Conservation (phyloP, 2,113 vertebrate genomes). For the Nycticryphes semicollaris region DNA sequence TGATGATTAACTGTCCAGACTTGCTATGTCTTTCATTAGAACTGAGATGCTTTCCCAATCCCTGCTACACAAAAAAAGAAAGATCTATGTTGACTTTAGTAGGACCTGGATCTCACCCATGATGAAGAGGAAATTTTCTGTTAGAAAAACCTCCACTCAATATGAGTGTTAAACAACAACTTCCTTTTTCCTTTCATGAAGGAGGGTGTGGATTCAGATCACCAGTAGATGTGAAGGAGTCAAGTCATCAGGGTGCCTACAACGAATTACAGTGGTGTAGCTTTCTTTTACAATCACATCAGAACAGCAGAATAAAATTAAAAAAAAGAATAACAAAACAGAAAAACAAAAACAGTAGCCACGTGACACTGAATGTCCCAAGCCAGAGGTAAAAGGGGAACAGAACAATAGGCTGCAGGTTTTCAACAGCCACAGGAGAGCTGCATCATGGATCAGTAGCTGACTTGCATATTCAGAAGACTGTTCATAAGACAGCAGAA, state of each 20-base stretch:
- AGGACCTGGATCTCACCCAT: neutral
- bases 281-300: neutral
- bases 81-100: neutral
- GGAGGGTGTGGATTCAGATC: rapidly evolving
- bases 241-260: neutral
- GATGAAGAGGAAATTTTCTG: neutral
- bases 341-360: neutral
- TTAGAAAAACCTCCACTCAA: neutral
- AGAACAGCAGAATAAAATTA: neutral
- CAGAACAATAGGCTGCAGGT: neutral
- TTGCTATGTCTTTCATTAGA: neutral
- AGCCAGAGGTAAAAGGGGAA: neutral
- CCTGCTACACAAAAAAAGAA: neutral
- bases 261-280: neutral
- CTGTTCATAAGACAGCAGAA: neutral
- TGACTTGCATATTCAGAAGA: neutral
- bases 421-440: neutral
- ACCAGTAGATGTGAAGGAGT: neutral
- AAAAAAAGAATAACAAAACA: neutral
- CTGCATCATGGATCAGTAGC: rapidly evolving
- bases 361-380: neutral
- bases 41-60: neutral
- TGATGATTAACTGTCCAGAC: rapidly evolving
- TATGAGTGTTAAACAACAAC: neutral
- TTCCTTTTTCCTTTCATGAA: neutral